Conservation (phyloP, 2,113 vertebrate species). For the Mola mola region DNA sequence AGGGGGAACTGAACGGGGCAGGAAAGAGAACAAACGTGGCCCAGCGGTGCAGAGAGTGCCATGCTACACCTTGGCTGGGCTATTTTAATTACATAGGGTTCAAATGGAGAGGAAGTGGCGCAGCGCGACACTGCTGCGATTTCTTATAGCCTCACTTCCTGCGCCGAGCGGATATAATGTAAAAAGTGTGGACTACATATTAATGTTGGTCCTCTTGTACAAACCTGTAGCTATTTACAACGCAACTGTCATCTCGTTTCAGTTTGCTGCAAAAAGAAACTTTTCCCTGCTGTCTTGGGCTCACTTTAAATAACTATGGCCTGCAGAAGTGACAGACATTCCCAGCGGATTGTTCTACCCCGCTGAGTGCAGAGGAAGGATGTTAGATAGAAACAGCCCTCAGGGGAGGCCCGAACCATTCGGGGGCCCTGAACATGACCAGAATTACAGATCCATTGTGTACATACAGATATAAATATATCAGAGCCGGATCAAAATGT, state of each 20-base stretch:
- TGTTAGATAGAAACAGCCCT: conserved; percentile 21
- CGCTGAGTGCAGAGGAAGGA: conserved; percentile 39
- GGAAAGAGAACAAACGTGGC: conserved; percentile 65
- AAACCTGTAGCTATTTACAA: no score
- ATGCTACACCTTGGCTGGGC: conserved; percentile 54
- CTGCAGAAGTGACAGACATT: conserved; percentile 69
- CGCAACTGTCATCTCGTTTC: no score
- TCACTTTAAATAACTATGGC: conserved; percentile 41
- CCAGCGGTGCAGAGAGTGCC: conserved; percentile 36
- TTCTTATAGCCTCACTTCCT: conserved; percentile 6
- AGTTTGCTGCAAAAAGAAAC: conserved; percentile 21
- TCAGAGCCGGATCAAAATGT: no score
- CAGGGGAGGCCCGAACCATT: no score
- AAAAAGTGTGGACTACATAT: conserved; percentile 1
- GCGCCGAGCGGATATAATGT: conserved; percentile 7
- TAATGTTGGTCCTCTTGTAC: background rate
- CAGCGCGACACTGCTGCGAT: conserved; percentile 22
- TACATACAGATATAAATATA: no score
- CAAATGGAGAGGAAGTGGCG: conserved; percentile 35
- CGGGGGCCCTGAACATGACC: no score
- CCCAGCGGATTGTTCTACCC: conserved; percentile 53
- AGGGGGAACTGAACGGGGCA: conserved; percentile 58
- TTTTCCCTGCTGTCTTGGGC: conserved; percentile 42
- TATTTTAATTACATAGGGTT: conserved; percentile 72
- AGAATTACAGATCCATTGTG: no score